These are phyloP conservation scores for Moxostoma hubbsi DNA, from an alignment of 2,797 vertebrate species.

Conservation along the genomic window DNA sequence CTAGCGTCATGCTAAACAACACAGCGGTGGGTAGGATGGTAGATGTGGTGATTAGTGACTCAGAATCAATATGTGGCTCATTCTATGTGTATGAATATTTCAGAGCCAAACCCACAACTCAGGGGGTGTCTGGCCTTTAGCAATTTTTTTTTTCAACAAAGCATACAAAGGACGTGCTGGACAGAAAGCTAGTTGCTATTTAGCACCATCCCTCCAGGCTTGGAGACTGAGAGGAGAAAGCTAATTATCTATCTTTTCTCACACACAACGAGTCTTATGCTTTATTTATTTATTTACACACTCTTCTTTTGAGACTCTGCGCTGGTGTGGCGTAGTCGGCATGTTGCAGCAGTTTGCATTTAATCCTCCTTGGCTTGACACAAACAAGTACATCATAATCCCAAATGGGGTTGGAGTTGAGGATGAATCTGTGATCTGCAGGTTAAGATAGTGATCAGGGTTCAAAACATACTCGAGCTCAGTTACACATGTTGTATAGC, in stretches of 20 bases:
- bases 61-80: neutral
- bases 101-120: neutral
- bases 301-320: neutral
- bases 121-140: constrained; percentile 53
- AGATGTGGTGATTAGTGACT: neutral
- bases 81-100: constrained; percentile 47
- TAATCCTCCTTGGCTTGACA: neutral
- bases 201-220: neutral
- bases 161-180: constrained; percentile 41
- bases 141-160: constrained; percentile 41
- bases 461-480: no score
- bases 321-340: neutral
- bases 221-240: constrained; percentile 15
- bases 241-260: constrained; percentile 19
- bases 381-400: no score
- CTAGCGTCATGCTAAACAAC: neutral
- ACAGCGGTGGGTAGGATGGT: neutral
- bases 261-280: neutral
- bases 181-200: neutral
- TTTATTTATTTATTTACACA: constrained; percentile 27
- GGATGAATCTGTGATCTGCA: no score
- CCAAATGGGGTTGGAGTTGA: no score
- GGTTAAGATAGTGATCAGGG: no score
- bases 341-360: neutral
- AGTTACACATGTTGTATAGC: no score